phyloP scores from a whole-genome alignment of 1,140 invertebrate genomes.

The Drosophila saltans region DNA sequence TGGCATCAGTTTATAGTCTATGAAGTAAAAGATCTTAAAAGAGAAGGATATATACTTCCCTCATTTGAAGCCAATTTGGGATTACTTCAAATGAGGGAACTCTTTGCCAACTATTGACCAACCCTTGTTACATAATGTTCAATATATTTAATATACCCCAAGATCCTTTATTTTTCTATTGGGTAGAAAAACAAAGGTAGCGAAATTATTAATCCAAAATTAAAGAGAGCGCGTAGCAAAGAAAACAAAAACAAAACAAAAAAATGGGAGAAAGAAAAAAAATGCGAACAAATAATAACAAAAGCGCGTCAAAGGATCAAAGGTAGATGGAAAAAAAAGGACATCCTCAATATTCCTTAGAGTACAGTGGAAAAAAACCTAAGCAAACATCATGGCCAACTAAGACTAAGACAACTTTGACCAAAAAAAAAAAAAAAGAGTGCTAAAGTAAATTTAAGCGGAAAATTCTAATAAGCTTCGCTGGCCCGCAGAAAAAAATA shows the following conservation, averaged over 20 bases:
- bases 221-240: constrained; percentile 52
- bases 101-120: too few species aligned
- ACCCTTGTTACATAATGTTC: background rate
- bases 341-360: constrained; percentile 38
- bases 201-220: constrained; percentile 70
- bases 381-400: constrained; percentile 60
- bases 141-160: background rate
- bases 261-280: constrained; percentile 6
- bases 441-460: constrained; percentile 79
- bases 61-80: too few species aligned
- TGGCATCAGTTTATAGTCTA: too few species aligned
- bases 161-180: background rate
- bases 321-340: constrained; percentile 50
- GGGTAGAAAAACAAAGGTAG: constrained; percentile 31
- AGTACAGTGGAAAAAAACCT: constrained; percentile 50
- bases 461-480: constrained; percentile 79
- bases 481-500: background rate
- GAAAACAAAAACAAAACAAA: constrained; percentile 24
- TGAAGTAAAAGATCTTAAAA: too few species aligned
- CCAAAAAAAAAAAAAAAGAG: constrained; percentile 24
- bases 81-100: too few species aligned
- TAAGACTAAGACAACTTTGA: constrained; percentile 60
- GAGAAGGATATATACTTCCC: too few species aligned
- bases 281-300: constrained; percentile 36
- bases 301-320: constrained; percentile 80